phyloP scores from a whole-genome alignment of 2,888 invertebrate genomes.

The Galeruca laticollis region DNA sequence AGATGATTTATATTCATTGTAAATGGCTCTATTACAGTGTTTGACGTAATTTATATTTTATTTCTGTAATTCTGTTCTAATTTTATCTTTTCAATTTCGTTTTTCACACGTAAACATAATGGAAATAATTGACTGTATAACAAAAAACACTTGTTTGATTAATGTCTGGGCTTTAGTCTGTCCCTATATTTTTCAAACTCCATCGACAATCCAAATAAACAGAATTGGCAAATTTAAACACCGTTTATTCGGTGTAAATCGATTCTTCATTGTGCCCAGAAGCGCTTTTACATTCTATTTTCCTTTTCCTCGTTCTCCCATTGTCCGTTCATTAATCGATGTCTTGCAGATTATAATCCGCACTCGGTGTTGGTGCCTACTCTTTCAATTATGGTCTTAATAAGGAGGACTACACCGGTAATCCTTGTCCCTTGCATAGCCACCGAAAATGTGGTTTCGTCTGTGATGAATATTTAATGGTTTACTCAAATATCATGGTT shows the following conservation, averaged over 20 bases:
- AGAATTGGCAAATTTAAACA: background rate
- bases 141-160: too few species aligned
- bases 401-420: slow-evolving; percentile 33
- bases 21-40: slow-evolving; percentile 19
- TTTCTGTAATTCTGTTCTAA: background rate
- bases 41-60: slow-evolving; percentile 20
- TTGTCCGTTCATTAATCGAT: slow-evolving; percentile 42
- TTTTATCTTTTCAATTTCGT: background rate
- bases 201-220: background rate
- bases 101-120: too few species aligned
- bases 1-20: slow-evolving; percentile 35
- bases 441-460: slow-evolving; percentile 29
- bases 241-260: background rate
- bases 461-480: slow-evolving; percentile 30
- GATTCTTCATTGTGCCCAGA: background rate
- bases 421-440: slow-evolving; percentile 25
- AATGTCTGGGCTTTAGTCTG: background rate
- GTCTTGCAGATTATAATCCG: slow-evolving; percentile 38
- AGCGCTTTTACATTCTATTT: slow-evolving; percentile 2
- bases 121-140: too few species aligned
- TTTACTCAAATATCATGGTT: background rate
- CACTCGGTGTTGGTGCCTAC: slow-evolving; percentile 17
- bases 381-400: slow-evolving; percentile 38
- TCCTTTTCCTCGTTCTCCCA: slow-evolving; percentile 25
- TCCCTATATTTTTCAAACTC: background rate